Evolutionary conservation across 1,140 invertebrate genomes (phyloP).

Genomic region (Euglossa dilemma): DNA sequence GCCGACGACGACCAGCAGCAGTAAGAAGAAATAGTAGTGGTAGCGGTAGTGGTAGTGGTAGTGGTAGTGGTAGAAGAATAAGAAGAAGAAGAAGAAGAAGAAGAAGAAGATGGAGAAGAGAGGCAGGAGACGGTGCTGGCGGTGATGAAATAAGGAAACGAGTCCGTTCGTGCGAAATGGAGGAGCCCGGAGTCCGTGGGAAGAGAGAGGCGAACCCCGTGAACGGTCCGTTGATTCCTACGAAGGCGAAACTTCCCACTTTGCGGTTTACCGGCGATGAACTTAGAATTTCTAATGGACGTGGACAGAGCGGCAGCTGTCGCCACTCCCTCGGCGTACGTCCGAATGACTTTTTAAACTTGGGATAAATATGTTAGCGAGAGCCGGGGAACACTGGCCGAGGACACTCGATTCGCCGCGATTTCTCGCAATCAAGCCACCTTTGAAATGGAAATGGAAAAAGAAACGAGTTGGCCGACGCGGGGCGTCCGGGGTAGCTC

Average conservation of each 20-base stretch:
- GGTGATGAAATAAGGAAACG: constrained; percentile 21
- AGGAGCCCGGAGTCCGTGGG: background rate
- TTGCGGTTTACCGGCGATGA: constrained; percentile 66
- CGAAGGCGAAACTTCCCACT: constrained; percentile 65
- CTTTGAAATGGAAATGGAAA: constrained; percentile 45
- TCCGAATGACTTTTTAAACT: constrained; percentile 57
- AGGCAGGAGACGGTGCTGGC: too few relatives aligned
- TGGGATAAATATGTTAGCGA: constrained; percentile 47
- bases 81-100: background rate
- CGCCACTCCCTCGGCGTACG: constrained; percentile 14
- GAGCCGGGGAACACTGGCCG: background rate
- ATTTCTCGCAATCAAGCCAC: constrained; percentile 44
- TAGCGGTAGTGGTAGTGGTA: too few relatives aligned
- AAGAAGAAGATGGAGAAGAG: background rate
- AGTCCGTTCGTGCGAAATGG: constrained; percentile 15
- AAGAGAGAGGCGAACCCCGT: constrained; percentile 10
- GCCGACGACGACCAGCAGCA: constrained; percentile 8
- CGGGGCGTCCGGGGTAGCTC: too few relatives aligned
- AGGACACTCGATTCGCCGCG: background rate
- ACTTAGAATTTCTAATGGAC: constrained; percentile 68
- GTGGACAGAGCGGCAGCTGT: constrained; percentile 34
- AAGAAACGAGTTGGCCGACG: background rate
- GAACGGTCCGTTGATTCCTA: constrained; percentile 63
- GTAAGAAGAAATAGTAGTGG: background rate
- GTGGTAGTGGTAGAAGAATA: background rate